phyloP scores from a whole-genome alignment of 2,113 vertebrate species.

The Neopipo cinnamomea region DNA sequence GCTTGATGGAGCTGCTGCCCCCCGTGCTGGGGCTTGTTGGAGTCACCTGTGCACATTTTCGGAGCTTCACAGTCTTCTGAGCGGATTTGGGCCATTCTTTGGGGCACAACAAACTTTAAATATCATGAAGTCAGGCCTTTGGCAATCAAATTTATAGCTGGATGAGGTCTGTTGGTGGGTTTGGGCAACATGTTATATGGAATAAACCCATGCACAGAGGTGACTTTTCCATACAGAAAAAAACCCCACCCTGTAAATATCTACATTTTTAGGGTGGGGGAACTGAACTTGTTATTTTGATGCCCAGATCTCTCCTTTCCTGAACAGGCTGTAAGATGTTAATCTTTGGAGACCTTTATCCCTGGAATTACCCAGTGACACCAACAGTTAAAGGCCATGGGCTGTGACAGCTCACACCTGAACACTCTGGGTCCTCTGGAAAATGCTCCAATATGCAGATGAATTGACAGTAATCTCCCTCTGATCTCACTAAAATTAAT shows the following conservation, averaged over 20 bases:
- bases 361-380: background rate
- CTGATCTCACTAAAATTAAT: background rate
- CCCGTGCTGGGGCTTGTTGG: background rate
- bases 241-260: background rate
- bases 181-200: background rate
- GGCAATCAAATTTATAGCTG: background rate
- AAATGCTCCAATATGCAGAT: background rate
- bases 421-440: background rate
- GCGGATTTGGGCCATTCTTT: background rate
- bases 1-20: background rate
- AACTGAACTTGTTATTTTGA: background rate
- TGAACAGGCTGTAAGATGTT: background rate
- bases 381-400: background rate
- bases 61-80: background rate
- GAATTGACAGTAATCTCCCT: background rate
- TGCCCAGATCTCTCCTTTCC: background rate
- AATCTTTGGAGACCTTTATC: background rate
- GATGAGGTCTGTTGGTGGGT: background rate
- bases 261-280: background rate
- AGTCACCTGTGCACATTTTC: background rate
- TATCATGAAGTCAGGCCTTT: background rate
- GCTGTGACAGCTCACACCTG: background rate
- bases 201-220: background rate
- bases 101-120: background rate
- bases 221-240: background rate